A percentile compares a stretch with the other conserved stretches of the same genome.
These are phyloP conservation scores for Apis dorsata DNA, from an alignment of 1,140 invertebrate species.

Conservation along the genomic window DNA sequence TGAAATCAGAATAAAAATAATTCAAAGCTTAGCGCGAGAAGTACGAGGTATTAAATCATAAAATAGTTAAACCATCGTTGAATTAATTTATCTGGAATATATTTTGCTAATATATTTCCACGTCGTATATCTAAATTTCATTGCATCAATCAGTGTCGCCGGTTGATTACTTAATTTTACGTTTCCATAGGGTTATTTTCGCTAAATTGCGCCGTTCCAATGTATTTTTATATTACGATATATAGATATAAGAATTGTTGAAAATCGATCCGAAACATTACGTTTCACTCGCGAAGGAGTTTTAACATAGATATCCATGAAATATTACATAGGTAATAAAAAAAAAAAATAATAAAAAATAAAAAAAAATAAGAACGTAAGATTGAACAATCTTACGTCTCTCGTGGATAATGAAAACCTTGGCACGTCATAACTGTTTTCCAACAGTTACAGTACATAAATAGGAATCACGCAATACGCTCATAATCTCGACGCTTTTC, in stretches of 20 bases:
- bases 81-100: neutral
- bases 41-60: neutral
- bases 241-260: no score
- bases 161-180: neutral
- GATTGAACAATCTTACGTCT: constrained; percentile 19
- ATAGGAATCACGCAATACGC: constrained; percentile 63
- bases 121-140: neutral
- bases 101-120: neutral
- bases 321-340: neutral
- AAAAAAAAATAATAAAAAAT: neutral
- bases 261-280: neutral
- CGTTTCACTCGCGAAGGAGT: neutral
- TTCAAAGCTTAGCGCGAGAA: no score
- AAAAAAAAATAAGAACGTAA: constrained; percentile 4
- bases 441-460: constrained; percentile 51
- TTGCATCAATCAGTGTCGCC: neutral
- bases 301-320: neutral
- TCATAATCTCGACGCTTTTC: constrained; percentile 66
- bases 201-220: neutral
- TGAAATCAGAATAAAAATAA: no score
- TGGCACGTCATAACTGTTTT: constrained; percentile 58
- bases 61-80: neutral
- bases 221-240: neutral
- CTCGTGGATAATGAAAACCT: constrained; percentile 49
- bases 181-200: neutral